These are phyloP conservation scores for Sebastes oblongus DNA, from an alignment of 2,797 vertebrate genomes.

Conservation along the genomic window DNA sequence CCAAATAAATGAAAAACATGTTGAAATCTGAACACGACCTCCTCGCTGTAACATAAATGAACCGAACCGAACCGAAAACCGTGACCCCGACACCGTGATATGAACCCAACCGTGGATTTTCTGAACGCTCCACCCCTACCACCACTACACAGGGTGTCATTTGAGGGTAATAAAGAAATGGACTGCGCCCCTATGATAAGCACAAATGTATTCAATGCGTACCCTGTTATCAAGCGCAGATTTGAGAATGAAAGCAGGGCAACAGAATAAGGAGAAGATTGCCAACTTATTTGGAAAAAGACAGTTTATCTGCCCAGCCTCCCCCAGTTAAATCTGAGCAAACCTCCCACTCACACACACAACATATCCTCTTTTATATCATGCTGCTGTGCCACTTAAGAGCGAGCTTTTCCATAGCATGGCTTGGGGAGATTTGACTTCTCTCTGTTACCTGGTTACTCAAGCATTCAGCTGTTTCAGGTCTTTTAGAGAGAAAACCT, in stretches of 20 bases:
- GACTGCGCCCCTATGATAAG: not conserved
- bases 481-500: conserved; percentile 5
- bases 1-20: too few relatives aligned
- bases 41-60: too few relatives aligned
- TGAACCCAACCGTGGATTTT: too few relatives aligned
- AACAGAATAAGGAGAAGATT: not conserved
- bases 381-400: conserved; percentile 19
- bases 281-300: conserved; percentile 17
- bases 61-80: too few relatives aligned
- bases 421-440: conserved; percentile 15
- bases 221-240: not conserved
- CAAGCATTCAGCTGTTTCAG: conserved; percentile 14
- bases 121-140: not conserved
- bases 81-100: too few relatives aligned
- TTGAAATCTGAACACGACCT: too few relatives aligned
- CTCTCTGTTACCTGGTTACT: conserved; percentile 15
- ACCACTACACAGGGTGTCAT: not conserved
- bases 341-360: conserved; percentile 35
- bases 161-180: not conserved
- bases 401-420: not conserved
- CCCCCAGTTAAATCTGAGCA: conserved; percentile 3
- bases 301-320: conserved; percentile 15
- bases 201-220: not conserved
- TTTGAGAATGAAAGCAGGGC: conserved; percentile 3
- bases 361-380: conserved; percentile 30